These are phyloP conservation scores for Etheostoma nigrum DNA, from an alignment of 2,797 vertebrate genomes.

Conservation along the genomic window DNA sequence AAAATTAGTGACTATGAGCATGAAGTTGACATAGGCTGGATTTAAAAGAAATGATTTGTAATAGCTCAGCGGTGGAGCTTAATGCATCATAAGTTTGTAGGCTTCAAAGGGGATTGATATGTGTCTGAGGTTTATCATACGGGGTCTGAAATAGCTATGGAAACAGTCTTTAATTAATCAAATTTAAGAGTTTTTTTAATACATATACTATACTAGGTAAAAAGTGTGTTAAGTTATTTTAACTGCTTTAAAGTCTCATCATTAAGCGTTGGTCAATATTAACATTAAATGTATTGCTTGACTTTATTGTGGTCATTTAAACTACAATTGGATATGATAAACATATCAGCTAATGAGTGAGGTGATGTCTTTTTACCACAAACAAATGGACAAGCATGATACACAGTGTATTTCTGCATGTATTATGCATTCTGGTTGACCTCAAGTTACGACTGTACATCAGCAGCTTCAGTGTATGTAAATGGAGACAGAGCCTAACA, in stretches of 20 bases:
- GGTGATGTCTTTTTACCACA: constrained; percentile 28
- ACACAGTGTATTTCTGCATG: constrained; percentile 29
- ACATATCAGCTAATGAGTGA: constrained; percentile 20
- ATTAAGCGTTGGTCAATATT: constrained; percentile 22
- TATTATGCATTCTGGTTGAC: constrained; percentile 63
- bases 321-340: constrained; percentile 16
- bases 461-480: constrained; percentile 43
- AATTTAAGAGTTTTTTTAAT: background rate
- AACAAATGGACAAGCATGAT: constrained; percentile 49
- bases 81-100: constrained; percentile 38
- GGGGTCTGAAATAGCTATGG: constrained; percentile 30
- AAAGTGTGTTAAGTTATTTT: constrained; percentile 24
- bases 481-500: constrained; percentile 51
- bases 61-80: constrained; percentile 17
- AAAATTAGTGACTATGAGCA: constrained; percentile 35
- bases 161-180: constrained; percentile 25
- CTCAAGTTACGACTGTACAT: constrained; percentile 54
- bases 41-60: constrained; percentile 62
- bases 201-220: background rate
- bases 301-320: constrained; percentile 23
- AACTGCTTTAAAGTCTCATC: background rate
- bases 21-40: constrained; percentile 47
- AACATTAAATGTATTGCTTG: constrained; percentile 8
- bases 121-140: constrained; percentile 42
- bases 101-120: constrained; percentile 41